These are phyloP conservation scores for Macrophya alboannulata DNA, from an alignment of 2,888 invertebrate genomes.

Conservation along the genomic window DNA sequence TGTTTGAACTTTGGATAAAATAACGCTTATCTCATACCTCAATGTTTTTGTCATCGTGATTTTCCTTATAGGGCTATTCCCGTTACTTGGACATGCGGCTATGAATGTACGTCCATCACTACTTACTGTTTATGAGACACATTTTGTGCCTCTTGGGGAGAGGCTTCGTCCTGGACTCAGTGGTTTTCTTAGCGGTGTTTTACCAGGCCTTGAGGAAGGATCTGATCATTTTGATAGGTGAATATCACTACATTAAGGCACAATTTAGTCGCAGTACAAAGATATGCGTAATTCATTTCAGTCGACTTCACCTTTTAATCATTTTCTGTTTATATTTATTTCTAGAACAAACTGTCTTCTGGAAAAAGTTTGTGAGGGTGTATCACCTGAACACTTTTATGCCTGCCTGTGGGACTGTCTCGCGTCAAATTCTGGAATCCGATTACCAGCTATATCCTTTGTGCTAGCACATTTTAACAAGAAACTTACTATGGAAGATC, in stretches of 20 bases:
- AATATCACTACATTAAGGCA: conserved; percentile 54
- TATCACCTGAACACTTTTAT: conserved; percentile 91
- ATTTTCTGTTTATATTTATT: conserved; percentile 51
- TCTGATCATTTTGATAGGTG: conserved; percentile 91
- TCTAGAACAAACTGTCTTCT: conserved; percentile 84
- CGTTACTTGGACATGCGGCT: conserved; percentile 93
- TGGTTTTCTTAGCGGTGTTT: conserved; percentile 93
- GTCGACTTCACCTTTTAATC: background rate
- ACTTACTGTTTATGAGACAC: conserved; percentile 92
- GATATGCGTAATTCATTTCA: background rate
- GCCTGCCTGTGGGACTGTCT: conserved; percentile 95
- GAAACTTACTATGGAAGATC: conserved; percentile 90
- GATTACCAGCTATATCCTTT: conserved; percentile 91
- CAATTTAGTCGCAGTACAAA: conserved; percentile 49
- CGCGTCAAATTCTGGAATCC: conserved; percentile 89
- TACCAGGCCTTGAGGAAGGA: conserved; percentile 94
- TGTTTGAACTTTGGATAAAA: background rate
- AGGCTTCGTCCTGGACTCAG: conserved; percentile 90
- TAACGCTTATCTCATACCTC: background rate
- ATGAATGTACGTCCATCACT: conserved; percentile 94
- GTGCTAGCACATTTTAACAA: conserved; percentile 91
- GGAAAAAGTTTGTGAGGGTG: conserved; percentile 88
- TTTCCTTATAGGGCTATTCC: conserved; percentile 87
- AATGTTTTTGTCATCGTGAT: background rate
- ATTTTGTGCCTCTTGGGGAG: conserved; percentile 92